These are phyloP conservation scores for Mola mola DNA, from an alignment of 2,113 vertebrate genomes.

Conservation along the genomic window DNA sequence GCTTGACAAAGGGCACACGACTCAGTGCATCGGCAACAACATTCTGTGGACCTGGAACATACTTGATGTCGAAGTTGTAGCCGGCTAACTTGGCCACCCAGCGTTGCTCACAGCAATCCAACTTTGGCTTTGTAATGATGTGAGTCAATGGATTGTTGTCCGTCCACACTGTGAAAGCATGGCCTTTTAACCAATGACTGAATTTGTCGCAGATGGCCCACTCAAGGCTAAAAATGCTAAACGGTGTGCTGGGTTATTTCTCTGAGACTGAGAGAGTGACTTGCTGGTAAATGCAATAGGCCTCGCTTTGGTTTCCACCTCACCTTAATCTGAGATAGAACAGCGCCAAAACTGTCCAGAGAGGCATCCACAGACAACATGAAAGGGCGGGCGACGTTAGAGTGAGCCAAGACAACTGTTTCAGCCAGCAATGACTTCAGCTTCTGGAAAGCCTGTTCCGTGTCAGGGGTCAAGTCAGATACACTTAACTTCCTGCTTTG, in stretches of 20 bases:
- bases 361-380: neutral
- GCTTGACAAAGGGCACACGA: constrained; percentile 11
- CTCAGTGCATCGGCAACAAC: constrained; percentile 29
- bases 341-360: neutral
- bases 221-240: neutral
- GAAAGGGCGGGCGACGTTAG: neutral
- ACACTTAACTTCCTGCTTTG: neutral
- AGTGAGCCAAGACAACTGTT: neutral
- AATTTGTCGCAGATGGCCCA: neutral
- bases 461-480: neutral
- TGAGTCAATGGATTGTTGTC: neutral
- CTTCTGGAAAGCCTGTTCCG: neutral
- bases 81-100: too few species aligned
- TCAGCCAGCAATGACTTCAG: neutral
- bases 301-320: neutral
- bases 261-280: neutral
- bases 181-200: constrained; percentile 1
- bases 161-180: neutral
- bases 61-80: neutral
- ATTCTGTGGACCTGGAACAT: constrained; percentile 14
- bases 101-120: too few species aligned
- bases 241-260: neutral
- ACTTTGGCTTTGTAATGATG: neutral
- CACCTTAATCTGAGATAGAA: neutral
- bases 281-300: neutral